A percentile compares a stretch with the other conserved stretches of the same genome.
Conservation (phyloP, 2,113 vertebrate genomes). For the Hepsetus odoe region DNA sequence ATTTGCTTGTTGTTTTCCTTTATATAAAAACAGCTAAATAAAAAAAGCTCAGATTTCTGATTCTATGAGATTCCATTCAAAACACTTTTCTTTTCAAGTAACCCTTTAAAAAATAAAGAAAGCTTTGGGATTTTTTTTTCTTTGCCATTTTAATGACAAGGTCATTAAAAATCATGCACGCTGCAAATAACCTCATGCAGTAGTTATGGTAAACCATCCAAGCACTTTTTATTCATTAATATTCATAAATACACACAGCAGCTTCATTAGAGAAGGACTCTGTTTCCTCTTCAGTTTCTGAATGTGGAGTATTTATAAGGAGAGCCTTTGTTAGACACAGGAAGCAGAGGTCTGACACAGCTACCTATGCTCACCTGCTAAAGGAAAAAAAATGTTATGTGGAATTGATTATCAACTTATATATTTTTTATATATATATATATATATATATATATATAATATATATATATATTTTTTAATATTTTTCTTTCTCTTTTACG, state of each 20-base stretch:
- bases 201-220: constrained; percentile 99
- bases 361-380: constrained; percentile 93
- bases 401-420: constrained; percentile 94
- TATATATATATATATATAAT: constrained; percentile 82
- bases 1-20: constrained; percentile 44
- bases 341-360: constrained; percentile 87
- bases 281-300: constrained; percentile 90
- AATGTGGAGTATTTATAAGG: constrained; percentile 96
- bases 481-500: constrained; percentile 68
- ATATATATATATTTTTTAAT: constrained; percentile 15
- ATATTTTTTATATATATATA: constrained; percentile 70
- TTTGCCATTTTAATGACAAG: constrained; percentile 87
- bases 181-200: constrained; percentile 99
- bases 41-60: constrained; percentile 22
- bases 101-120: constrained; percentile 84
- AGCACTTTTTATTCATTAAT: constrained; percentile 99
- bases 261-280: constrained; percentile 92
- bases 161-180: constrained; percentile 98
- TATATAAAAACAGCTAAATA: constrained; percentile 32
- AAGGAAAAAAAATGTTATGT: constrained; percentile 93
- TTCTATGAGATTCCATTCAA: constrained; percentile 45
- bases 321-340: constrained; percentile 92
- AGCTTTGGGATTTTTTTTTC: constrained; percentile 83
- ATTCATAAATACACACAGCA: constrained; percentile 99
- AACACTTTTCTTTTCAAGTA: constrained; percentile 61